phyloP scores from a whole-genome alignment of 2,888 invertebrate species.

The Plemyria rubiginata region DNA sequence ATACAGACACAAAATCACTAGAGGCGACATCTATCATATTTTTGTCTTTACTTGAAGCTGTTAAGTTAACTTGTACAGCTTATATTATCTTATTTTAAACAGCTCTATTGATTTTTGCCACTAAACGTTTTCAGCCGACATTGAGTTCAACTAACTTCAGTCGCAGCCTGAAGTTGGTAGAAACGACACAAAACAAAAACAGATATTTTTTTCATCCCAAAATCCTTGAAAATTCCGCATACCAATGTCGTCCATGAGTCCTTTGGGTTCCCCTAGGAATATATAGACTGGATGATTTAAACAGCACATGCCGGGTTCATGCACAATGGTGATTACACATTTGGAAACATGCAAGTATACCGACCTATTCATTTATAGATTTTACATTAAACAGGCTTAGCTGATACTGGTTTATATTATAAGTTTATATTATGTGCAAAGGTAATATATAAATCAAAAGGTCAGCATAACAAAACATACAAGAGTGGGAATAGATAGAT shows the following conservation, averaged over 20 bases:
- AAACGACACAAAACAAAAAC: constrained; percentile 15
- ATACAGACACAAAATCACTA: constrained; percentile 14
- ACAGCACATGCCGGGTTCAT: constrained; percentile 71
- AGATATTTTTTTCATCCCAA: not conserved
- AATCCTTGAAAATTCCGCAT: constrained; percentile 17
- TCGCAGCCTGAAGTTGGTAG: constrained; percentile 1
- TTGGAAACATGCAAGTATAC: constrained; percentile 63
- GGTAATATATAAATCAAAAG: constrained; percentile 57
- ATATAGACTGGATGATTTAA: constrained; percentile 40
- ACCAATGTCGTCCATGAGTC: constrained; percentile 28
- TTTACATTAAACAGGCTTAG: constrained; percentile 18
- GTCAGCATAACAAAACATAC: constrained; percentile 65
- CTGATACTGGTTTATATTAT: constrained; percentile 3
- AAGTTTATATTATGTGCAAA: constrained; percentile 22
- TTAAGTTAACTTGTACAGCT: not conserved
- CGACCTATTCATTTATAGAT: constrained; percentile 59
- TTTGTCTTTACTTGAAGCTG: not conserved
- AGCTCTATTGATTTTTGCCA: constrained; percentile 12
- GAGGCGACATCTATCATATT: constrained; percentile 12
- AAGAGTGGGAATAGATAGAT: constrained; percentile 64
- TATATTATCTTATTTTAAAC: not conserved
- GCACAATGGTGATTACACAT: constrained; percentile 54
- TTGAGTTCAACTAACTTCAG: constrained; percentile 10
- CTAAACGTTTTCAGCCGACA: constrained; percentile 7
- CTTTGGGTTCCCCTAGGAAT: constrained; percentile 20